phyloP scores from a whole-genome alignment of 2,113 vertebrate genomes.

The Anolis sagrei region DNA sequence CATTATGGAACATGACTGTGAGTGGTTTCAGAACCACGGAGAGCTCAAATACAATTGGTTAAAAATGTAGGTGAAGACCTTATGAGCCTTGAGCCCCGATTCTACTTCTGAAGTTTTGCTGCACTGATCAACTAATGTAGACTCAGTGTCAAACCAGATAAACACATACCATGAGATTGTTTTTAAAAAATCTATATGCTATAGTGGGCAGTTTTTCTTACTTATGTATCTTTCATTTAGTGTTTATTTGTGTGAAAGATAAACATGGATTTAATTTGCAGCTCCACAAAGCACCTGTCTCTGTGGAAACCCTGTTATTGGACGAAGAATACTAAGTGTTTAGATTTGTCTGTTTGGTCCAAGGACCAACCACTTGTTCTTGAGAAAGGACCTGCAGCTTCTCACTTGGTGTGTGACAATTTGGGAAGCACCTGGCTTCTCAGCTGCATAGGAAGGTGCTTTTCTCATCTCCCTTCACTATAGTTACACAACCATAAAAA shows the following conservation, averaged over 20 bases:
- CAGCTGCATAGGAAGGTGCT: background rate
- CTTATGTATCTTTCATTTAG: no score
- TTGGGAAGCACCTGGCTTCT: background rate
- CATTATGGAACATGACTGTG: background rate
- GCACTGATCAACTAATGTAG: background rate
- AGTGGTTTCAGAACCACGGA: background rate
- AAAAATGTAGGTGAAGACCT: background rate
- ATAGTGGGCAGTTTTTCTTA: no score
- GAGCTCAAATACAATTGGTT: background rate
- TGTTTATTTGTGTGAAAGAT: no score
- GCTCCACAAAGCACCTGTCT: no score
- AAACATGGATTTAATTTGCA: no score
- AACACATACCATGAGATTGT: no score
- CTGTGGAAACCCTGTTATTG: no score
- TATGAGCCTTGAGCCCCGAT: background rate
- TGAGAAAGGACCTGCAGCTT: background rate
- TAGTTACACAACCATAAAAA: no score
- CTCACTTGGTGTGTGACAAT: background rate
- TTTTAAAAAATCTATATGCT: no score
- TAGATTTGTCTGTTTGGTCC: no score
- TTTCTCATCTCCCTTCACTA: background rate
- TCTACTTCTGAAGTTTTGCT: background rate
- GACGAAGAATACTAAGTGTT: no score
- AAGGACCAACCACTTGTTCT: background rate
- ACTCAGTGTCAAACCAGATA: no score